phyloP scores from a whole-genome alignment of 2,888 invertebrate genomes.

The Norana najaformis region DNA sequence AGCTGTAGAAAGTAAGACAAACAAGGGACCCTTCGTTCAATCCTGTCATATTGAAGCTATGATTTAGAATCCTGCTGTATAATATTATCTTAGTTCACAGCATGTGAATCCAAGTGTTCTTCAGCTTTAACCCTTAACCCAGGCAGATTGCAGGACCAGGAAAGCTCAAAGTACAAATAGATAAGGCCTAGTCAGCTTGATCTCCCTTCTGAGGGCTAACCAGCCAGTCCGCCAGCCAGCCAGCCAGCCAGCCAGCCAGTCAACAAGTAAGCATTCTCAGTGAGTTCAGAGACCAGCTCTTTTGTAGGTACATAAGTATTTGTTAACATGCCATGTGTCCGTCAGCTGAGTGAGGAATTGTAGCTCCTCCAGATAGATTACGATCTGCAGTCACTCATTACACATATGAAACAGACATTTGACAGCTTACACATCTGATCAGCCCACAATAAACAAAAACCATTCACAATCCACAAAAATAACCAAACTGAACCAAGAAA shows the following conservation, averaged over 20 bases:
- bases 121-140: neutral
- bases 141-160: neutral
- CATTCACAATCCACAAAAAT: neutral
- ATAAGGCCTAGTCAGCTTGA: no score
- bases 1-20: neutral
- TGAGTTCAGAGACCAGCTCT: neutral
- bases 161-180: neutral
- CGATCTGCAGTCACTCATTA: neutral
- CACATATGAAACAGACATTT: neutral
- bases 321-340: no score
- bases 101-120: neutral
- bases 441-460: neutral
- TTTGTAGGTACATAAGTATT: no score
- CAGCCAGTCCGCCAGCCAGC: neutral
- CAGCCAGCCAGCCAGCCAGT: neutral
- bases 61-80: slow-evolving; percentile 1
- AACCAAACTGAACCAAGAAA: neutral
- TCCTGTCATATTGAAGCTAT: neutral
- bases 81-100: neutral
- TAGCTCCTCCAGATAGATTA: neutral
- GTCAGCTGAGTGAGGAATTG: no score
- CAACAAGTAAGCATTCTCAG: neutral
- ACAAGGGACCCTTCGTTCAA: neutral
- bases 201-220: no score
- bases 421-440: neutral